Evolutionary conservation across 2,888 invertebrate genomes (phyloP).

Genomic region (Pheosia gnoma): DNA sequence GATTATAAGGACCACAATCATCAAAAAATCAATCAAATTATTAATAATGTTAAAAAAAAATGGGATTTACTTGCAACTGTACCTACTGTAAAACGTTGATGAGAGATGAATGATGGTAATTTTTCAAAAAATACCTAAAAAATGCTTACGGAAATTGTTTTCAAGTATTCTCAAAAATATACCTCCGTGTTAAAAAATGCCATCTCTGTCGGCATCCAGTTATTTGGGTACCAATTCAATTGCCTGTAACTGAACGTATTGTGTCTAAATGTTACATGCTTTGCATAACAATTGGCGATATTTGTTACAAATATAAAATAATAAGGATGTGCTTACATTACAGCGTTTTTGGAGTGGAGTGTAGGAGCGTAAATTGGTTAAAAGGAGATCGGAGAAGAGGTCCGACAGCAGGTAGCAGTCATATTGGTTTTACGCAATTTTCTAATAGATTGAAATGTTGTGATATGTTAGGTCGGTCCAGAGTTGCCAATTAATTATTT

Average conservation of each 20-base stretch:
- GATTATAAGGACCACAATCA: too few relatives aligned
- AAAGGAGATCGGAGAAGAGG: not conserved
- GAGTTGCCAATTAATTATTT: too few relatives aligned
- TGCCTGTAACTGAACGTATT: conserved; percentile 2
- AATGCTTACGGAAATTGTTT: not conserved
- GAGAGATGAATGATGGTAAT: too few relatives aligned
- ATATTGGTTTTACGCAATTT: too few relatives aligned
- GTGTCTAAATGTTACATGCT: conserved; percentile 7
- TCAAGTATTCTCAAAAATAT: not conserved
- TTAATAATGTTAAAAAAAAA: too few relatives aligned
- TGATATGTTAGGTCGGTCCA: too few relatives aligned
- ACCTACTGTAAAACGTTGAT: too few relatives aligned
- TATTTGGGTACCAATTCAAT: not conserved
- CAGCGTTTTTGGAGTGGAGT: not conserved
- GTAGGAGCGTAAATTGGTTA: not conserved
- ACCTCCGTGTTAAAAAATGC: not conserved
- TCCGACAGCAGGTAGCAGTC: not conserved
- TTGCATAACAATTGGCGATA: conserved; percentile 12
- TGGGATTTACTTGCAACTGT: too few relatives aligned
- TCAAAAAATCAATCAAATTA: too few relatives aligned
- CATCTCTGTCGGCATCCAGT: not conserved
- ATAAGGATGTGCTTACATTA: conserved; percentile 6
- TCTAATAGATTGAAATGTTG: too few relatives aligned
- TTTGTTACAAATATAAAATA: conserved; percentile 7
- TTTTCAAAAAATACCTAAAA: not conserved